These are phyloP conservation scores for Seriola rivoliana DNA, from an alignment of 2,113 vertebrate genomes.

Conservation along the genomic window DNA sequence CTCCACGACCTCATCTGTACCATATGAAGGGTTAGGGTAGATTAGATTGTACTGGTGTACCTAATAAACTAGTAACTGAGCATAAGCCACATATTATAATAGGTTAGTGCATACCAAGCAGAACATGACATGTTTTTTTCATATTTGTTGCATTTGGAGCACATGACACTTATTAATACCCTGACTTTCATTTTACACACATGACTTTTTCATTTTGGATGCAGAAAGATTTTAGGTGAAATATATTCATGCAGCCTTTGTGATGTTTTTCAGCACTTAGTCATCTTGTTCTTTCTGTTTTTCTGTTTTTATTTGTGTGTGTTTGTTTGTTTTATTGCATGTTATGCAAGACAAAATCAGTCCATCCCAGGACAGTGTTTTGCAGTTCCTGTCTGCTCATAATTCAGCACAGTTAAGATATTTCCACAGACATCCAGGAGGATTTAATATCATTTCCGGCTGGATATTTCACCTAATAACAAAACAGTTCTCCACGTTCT, in stretches of 20 bases:
- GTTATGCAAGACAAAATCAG: conserved; percentile 28
- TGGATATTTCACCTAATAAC: conserved; percentile 20
- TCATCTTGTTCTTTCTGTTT: background rate
- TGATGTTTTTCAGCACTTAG: too few species aligned
- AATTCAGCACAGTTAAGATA: conserved; percentile 17
- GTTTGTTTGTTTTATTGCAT: background rate
- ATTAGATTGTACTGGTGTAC: too few species aligned
- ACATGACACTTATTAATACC: background rate
- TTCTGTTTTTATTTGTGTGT: background rate
- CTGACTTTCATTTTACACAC: background rate
- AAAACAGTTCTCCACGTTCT: background rate
- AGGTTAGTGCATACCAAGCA: background rate
- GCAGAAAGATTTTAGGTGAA: background rate
- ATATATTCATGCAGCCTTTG: background rate
- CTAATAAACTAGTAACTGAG: too few species aligned
- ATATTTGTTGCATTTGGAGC: too few species aligned
- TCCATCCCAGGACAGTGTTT: conserved; percentile 25
- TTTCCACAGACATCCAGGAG: background rate
- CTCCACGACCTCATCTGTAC: background rate
- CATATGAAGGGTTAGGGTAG: too few species aligned
- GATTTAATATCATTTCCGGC: conserved; percentile 35
- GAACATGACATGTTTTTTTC: background rate
- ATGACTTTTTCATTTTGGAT: background rate
- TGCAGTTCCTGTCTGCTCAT: conserved; percentile 13
- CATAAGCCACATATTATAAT: background rate